Percentiles rank a stretch among this genome's conserved stretches.
phyloP scores from a whole-genome alignment of 2,113 vertebrate species.

The Lepus europaeus region DNA sequence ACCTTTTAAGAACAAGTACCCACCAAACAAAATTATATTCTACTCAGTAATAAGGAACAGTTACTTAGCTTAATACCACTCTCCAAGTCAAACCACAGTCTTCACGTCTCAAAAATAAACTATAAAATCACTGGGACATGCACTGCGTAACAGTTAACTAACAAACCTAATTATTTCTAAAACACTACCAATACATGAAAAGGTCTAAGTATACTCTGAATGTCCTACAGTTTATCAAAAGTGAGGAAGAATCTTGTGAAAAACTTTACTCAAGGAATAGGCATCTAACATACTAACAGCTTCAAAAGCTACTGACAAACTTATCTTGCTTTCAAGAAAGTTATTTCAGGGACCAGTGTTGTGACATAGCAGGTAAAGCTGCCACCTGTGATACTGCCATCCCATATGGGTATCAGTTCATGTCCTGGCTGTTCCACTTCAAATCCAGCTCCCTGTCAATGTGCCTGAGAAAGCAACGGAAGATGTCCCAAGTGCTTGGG shows the following conservation, averaged over 20 bases:
- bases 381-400: too few relatives aligned
- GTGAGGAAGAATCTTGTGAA: background rate
- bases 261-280: background rate
- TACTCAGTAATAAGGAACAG: background rate
- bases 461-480: too few relatives aligned
- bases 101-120: background rate
- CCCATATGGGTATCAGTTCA: too few relatives aligned
- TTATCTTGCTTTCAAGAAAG: constrained; percentile 18
- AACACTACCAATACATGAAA: constrained; percentile 5
- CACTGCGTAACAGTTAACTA: constrained; percentile 31
- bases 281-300: background rate
- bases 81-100: constrained; percentile 34
- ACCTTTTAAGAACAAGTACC: background rate
- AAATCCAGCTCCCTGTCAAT: too few relatives aligned
- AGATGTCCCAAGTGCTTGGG: too few relatives aligned
- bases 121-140: background rate
- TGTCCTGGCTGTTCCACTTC: too few relatives aligned
- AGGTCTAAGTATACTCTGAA: constrained; percentile 3
- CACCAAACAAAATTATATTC: background rate
- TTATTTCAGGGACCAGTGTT: background rate
- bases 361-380: too few relatives aligned
- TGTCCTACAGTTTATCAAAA: background rate
- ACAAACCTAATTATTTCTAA: constrained; percentile 38
- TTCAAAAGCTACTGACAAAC: constrained; percentile 36
- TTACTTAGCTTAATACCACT: background rate